Evolutionary conservation across 2,113 vertebrate species (phyloP).

Genomic region (Brienomyrus longianalis): DNA sequence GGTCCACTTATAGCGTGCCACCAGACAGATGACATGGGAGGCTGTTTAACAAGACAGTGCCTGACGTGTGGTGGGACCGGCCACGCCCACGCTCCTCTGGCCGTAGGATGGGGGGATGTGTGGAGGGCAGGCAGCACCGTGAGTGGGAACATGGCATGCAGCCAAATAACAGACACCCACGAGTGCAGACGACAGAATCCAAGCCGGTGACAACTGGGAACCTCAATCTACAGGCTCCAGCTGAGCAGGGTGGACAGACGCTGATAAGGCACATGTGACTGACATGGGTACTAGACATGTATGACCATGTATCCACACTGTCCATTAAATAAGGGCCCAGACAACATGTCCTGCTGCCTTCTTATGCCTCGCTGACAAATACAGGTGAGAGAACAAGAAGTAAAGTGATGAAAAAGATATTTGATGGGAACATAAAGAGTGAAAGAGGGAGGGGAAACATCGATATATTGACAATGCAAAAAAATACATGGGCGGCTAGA

Average conservation of each 20-base stretch:
- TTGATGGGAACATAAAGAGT: background rate
- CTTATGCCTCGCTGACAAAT: background rate
- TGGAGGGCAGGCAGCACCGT: background rate
- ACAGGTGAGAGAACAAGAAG: background rate
- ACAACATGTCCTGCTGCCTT: background rate
- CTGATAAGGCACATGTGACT: background rate
- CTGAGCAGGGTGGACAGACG: background rate
- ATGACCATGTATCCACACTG: background rate
- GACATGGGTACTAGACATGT: background rate
- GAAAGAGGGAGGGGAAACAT: constrained; percentile 44
- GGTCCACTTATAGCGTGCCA: background rate
- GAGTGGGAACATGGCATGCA: background rate
- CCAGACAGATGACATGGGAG: background rate
- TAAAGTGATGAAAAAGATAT: background rate
- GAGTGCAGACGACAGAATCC: background rate
- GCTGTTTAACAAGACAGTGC: background rate
- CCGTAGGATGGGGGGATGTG: background rate
- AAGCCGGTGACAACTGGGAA: background rate
- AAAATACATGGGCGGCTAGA: constrained; percentile 33
- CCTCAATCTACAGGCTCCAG: background rate
- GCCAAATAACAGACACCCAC: background rate
- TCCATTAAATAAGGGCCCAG: background rate
- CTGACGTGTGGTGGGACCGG: background rate
- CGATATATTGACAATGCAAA: background rate
- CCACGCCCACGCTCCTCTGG: background rate